Conservation (phyloP, 2,888 invertebrate species). For the Pomacea canaliculata region DNA sequence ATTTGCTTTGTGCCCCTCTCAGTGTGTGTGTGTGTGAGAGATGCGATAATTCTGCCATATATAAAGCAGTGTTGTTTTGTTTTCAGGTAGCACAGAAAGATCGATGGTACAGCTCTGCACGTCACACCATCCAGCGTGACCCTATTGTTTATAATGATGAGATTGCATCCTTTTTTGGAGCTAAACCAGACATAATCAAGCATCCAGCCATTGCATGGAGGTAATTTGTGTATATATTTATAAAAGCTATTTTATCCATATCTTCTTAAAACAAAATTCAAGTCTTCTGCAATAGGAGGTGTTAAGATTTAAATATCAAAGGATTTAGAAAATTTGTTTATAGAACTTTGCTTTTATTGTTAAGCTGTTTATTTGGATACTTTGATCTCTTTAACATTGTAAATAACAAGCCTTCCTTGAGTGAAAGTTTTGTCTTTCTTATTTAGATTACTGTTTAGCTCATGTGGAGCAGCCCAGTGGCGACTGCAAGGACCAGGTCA, state of each 20-base stretch:
- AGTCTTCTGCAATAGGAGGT: too few species aligned
- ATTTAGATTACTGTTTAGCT: constrained; percentile 54
- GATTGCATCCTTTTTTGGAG: constrained; percentile 60
- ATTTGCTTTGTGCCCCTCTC: too few species aligned
- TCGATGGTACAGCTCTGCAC: constrained; percentile 55
- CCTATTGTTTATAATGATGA: constrained; percentile 65
- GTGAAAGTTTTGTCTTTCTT: not conserved
- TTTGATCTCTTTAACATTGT: too few species aligned
- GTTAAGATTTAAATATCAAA: too few species aligned
- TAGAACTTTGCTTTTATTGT: too few species aligned
- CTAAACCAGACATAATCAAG: constrained; percentile 56
- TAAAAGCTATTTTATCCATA: not conserved
- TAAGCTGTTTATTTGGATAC: too few species aligned
- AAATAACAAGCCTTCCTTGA: too few species aligned
- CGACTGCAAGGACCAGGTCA: constrained; percentile 62
- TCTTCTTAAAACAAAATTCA: too few species aligned
- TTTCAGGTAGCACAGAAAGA: constrained; percentile 39
- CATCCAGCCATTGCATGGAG: constrained; percentile 62
- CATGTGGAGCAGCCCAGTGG: constrained; percentile 62
- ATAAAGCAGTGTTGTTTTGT: not conserved
- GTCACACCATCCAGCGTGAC: constrained; percentile 65
- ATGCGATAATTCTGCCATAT: too few species aligned
- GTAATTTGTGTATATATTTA: constrained; percentile 38
- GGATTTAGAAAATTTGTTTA: too few species aligned
- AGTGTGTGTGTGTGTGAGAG: too few species aligned